Evolutionary conservation across 1,140 invertebrate genomes (phyloP).

Genomic region (Metaphire vulgaris): DNA sequence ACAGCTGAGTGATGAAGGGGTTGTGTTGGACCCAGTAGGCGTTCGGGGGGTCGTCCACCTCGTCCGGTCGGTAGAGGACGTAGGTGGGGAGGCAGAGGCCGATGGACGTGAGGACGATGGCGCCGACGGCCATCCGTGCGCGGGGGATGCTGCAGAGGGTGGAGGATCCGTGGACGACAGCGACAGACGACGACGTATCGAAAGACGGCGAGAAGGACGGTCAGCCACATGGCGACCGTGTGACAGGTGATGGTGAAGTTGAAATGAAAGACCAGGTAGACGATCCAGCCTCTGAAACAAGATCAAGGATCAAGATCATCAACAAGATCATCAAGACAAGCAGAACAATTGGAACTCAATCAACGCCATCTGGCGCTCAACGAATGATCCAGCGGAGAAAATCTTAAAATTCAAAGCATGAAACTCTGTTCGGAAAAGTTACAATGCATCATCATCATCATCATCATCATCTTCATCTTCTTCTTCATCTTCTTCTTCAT

Average conservation of each 20-base stretch:
- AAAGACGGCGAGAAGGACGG: conserved; percentile 84
- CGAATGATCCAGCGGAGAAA: too few relatives aligned
- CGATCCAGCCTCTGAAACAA: background rate
- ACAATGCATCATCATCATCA: too few relatives aligned
- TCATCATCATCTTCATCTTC: too few relatives aligned
- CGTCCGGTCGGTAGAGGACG: background rate
- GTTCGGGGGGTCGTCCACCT: background rate
- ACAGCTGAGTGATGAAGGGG: conserved; percentile 11
- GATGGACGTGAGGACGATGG: background rate
- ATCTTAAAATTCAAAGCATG: too few relatives aligned
- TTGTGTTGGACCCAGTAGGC: conserved; percentile 14
- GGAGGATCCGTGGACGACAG: conserved; percentile 58
- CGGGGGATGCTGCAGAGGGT: background rate
- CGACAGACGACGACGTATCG: conserved; percentile 68
- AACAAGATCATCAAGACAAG: too few relatives aligned
- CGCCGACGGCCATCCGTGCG: background rate
- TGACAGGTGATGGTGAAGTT: conserved; percentile 74
- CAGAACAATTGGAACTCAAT: too few relatives aligned
- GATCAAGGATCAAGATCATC: background rate
- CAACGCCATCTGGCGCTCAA: too few relatives aligned
- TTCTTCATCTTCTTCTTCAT: too few relatives aligned
- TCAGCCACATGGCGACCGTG: conserved; percentile 87
- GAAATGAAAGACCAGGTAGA: conserved; percentile 38
- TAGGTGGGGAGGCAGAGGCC: background rate
- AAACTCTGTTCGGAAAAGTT: too few relatives aligned